A percentile compares a stretch with the other conserved stretches of the same genome.
Conservation (phyloP, 2,888 invertebrate genomes). For the Acanthoscelides obtectus region DNA sequence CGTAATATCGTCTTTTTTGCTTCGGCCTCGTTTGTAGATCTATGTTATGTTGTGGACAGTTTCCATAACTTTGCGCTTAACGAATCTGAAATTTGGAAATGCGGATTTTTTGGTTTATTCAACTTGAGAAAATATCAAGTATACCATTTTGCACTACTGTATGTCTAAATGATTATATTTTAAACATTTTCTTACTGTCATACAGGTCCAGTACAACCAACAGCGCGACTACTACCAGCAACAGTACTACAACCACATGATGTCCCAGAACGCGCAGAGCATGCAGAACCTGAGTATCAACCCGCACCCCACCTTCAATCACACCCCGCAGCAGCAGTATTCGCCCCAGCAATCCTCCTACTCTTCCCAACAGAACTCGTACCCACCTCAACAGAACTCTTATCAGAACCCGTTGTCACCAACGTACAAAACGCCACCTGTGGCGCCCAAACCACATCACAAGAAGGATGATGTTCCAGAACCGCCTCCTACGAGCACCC, state of each 20-base stretch:
- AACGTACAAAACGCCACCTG: conserved; percentile 51
- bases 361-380: conserved; percentile 10
- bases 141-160: too few species aligned
- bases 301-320: conserved; percentile 15
- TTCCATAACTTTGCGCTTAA: too few species aligned
- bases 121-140: too few species aligned
- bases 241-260: conserved; percentile 33
- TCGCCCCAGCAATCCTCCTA: conserved; percentile 6
- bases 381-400: conserved; percentile 31
- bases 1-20: too few species aligned
- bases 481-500: conserved; percentile 64
- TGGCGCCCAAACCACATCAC: conserved; percentile 47
- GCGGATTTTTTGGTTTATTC: too few species aligned
- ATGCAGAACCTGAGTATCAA: conserved; percentile 43
- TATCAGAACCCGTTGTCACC: conserved; percentile 43
- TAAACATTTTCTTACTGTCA: too few species aligned
- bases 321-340: conserved; percentile 26
- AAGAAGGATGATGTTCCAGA: conserved; percentile 51
- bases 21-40: too few species aligned
- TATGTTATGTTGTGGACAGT: too few species aligned
- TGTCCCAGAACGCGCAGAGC: conserved; percentile 41
- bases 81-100: too few species aligned
- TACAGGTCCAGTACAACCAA: conserved; percentile 28
- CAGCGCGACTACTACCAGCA: conserved; percentile 36
- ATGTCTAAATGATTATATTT: too few species aligned